Percentiles rank a stretch among this genome's conserved stretches.
These are phyloP conservation scores for Alethe diademata DNA, from an alignment of 2,113 vertebrate genomes.

Conservation along the genomic window DNA sequence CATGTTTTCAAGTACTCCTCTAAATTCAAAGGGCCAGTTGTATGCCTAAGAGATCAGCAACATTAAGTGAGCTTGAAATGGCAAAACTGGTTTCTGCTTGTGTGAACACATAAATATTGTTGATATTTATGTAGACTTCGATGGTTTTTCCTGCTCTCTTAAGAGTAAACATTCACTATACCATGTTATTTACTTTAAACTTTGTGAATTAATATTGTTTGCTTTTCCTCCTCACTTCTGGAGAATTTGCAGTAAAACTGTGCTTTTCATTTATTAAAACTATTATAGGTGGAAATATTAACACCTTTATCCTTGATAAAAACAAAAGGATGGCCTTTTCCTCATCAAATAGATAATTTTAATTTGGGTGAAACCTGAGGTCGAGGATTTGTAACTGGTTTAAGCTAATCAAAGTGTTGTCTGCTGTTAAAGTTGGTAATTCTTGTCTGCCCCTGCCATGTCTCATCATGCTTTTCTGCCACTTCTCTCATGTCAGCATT, in stretches of 20 bases:
- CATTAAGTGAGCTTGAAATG: background rate
- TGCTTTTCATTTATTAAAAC: background rate
- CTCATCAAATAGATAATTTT: background rate
- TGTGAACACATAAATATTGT: background rate
- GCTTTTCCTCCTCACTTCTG: background rate
- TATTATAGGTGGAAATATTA: background rate
- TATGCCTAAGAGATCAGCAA: background rate
- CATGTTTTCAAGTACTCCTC: background rate
- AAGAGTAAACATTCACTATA: background rate
- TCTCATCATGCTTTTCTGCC: background rate
- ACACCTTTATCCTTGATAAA: background rate
- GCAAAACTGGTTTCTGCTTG: background rate
- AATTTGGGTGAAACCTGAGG: background rate
- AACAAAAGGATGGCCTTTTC: background rate
- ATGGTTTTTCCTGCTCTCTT: background rate
- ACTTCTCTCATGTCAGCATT: background rate
- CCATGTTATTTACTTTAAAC: background rate
- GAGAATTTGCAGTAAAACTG: background rate
- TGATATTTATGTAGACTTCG: background rate
- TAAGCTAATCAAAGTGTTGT: background rate
- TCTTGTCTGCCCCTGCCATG: background rate
- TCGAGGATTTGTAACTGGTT: background rate
- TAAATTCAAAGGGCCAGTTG: background rate
- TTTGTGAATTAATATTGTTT: background rate
- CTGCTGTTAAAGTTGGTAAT: background rate